Percentiles rank a stretch among this genome's conserved stretches.
These are phyloP conservation scores for Enteromius trimaculatus DNA, from an alignment of 2,797 vertebrate genomes.

Conservation along the genomic window DNA sequence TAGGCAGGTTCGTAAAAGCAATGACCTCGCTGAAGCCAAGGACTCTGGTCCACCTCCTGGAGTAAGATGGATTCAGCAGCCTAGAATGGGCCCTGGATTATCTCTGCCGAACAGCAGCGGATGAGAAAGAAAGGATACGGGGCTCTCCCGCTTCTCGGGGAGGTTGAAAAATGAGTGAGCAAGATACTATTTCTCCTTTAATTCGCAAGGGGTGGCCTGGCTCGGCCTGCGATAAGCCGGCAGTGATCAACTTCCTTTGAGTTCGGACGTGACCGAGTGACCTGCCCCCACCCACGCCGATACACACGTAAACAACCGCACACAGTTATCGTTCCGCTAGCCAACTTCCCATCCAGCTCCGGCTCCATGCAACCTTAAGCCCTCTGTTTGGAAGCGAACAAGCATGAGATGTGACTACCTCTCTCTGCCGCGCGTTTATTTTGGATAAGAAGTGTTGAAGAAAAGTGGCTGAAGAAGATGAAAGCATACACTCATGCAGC, in stretches of 20 bases:
- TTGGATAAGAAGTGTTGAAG: conserved; percentile 48
- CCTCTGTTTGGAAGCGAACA: conserved; percentile 52
- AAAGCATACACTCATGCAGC: conserved; percentile 58
- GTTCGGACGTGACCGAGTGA: conserved; percentile 65
- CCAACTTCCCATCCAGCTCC: conserved; percentile 62
- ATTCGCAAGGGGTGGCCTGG: conserved; percentile 82
- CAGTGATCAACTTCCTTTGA: conserved; percentile 82
- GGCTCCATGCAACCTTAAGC: conserved; percentile 57
- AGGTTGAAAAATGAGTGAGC: conserved; percentile 80
- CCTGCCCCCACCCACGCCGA: conserved; percentile 46
- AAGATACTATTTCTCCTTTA: conserved; percentile 83
- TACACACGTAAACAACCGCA: conserved; percentile 20
- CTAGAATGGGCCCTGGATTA: conserved; percentile 76
- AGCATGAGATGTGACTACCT: conserved; percentile 41
- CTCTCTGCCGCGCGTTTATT: conserved; percentile 45
- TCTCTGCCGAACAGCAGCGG: conserved; percentile 78
- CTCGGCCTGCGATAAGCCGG: conserved; percentile 77
- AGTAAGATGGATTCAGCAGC: conserved; percentile 79
- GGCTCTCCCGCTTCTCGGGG: conserved; percentile 69
- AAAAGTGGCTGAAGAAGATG: conserved; percentile 56
- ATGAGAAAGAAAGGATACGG: conserved; percentile 72
- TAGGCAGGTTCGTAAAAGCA: conserved; percentile 48
- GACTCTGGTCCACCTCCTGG: conserved; percentile 74
- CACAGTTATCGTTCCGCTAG: conserved; percentile 43
- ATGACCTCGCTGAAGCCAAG: conserved; percentile 79